A percentile compares a stretch with the other conserved stretches of the same genome.
Conservation (phyloP, 2,888 invertebrate genomes). For the Zygogramma bicolorata region DNA sequence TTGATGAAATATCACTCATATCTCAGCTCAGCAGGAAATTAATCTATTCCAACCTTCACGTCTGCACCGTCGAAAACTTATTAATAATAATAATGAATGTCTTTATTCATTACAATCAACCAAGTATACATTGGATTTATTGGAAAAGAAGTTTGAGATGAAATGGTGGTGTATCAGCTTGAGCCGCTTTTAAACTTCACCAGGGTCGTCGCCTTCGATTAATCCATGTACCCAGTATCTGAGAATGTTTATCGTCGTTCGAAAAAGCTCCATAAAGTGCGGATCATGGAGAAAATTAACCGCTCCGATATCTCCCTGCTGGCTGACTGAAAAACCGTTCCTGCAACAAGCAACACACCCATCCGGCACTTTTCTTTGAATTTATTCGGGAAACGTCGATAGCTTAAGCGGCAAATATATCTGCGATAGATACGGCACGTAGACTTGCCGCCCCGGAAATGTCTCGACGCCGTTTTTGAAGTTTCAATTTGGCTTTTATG, state of each 20-base stretch:
- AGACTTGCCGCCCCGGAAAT: slow-evolving; percentile 38
- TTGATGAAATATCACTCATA: too few species aligned
- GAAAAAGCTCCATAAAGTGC: not conserved
- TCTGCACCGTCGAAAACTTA: too few species aligned
- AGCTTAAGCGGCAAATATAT: slow-evolving; percentile 48
- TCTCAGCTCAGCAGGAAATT: too few species aligned
- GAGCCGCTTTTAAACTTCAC: too few species aligned
- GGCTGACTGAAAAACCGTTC: slow-evolving; percentile 32
- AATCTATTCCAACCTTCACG: too few species aligned
- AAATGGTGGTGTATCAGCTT: too few species aligned
- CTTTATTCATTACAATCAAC: too few species aligned
- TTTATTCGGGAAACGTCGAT: slow-evolving; percentile 50
- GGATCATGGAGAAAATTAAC: not conserved
- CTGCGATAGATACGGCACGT: slow-evolving; percentile 45
- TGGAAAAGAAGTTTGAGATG: too few species aligned
- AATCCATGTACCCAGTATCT: not conserved
- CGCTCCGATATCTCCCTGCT: not conserved
- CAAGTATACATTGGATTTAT: too few species aligned
- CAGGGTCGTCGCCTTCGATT: too few species aligned
- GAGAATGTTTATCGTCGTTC: not conserved
- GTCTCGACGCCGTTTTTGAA: slow-evolving; percentile 42
- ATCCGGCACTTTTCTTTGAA: slow-evolving; percentile 52
- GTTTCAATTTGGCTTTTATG: slow-evolving; percentile 52
- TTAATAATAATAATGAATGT: too few species aligned
- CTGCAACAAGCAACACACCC: slow-evolving; percentile 38